A percentile compares a stretch with the other conserved stretches of the same genome.
Conservation (phyloP, 2,888 invertebrate genomes). For the Rhopalosiphum nymphaeae region DNA sequence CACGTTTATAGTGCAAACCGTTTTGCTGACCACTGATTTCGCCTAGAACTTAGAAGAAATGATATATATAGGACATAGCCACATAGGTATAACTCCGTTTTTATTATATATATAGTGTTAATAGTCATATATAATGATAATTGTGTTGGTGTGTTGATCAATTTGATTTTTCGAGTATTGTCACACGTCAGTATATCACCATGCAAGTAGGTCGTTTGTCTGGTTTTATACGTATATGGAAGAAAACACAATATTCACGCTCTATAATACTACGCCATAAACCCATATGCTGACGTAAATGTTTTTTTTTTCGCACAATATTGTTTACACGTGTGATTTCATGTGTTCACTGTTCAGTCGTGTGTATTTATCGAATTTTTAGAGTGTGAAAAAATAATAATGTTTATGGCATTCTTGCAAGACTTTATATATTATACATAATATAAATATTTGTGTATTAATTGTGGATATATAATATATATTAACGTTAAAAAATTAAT, state of each 20-base stretch:
- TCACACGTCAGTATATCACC: slow-evolving; percentile 25
- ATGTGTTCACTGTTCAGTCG: background rate
- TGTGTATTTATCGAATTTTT: background rate
- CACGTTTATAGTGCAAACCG: background rate
- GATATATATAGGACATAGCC: background rate
- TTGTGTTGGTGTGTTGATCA: background rate
- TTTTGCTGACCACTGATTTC: background rate
- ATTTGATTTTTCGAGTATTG: slow-evolving; percentile 23
- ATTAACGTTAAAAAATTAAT: background rate
- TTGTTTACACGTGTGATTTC: background rate
- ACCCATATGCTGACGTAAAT: background rate
- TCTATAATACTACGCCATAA: slow-evolving; percentile 6
- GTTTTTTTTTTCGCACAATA: slow-evolving; percentile 26
- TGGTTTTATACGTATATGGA: background rate
- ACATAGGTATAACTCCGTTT: too few species aligned
- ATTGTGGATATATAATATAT: background rate
- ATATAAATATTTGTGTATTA: background rate
- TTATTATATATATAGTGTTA: background rate
- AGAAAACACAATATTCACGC: slow-evolving; percentile 19
- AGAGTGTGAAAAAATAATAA: background rate
- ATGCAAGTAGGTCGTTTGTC: slow-evolving; percentile 45
- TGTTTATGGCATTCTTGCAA: background rate
- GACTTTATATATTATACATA: background rate
- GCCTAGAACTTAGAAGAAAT: background rate
- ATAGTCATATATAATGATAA: background rate